Percentiles rank a stretch among this genome's conserved stretches.
Evolutionary conservation across 2,797 vertebrate genomes (phyloP).

Genomic region (Distichodus sexfasciatus): DNA sequence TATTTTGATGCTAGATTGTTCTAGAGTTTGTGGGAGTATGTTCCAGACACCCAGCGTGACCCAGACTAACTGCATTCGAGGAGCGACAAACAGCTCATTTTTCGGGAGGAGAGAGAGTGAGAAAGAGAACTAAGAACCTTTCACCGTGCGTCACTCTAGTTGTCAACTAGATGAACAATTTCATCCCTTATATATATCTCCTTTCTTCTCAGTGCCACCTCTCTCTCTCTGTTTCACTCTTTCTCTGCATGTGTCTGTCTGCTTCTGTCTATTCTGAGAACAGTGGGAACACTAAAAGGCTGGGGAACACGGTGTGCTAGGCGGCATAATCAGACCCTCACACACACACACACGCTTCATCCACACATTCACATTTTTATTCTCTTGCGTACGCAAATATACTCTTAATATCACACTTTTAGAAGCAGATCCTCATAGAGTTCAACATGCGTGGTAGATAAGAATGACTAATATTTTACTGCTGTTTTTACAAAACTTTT

Average conservation of each 20-base stretch:
- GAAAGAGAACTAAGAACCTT: conserved; percentile 7
- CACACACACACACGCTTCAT: background rate
- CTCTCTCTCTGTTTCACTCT: conserved; percentile 37
- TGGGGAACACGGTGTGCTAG: conserved; percentile 48
- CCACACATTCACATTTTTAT: background rate
- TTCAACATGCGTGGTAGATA: too few species aligned
- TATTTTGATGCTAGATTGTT: background rate
- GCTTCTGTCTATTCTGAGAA: conserved; percentile 50
- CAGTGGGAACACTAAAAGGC: conserved; percentile 47
- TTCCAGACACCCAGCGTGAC: background rate
- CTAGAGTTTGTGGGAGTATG: background rate
- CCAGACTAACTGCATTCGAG: conserved; percentile 2
- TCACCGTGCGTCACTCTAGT: conserved; percentile 35
- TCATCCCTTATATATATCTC: conserved; percentile 49
- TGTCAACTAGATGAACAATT: conserved; percentile 51
- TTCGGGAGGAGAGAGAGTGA: background rate
- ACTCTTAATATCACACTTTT: background rate
- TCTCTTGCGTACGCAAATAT: background rate
- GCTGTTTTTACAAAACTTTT: too few species aligned
- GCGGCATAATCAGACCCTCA: conserved; percentile 26
- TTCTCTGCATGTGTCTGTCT: conserved; percentile 33
- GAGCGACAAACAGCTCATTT: conserved; percentile 1
- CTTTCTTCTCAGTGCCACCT: conserved; percentile 33
- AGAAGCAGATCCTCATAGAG: too few species aligned
- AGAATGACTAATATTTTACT: too few species aligned